Evolutionary conservation across 2,888 invertebrate genomes (phyloP).

Genomic region (Lithophane ornitopus): DNA sequence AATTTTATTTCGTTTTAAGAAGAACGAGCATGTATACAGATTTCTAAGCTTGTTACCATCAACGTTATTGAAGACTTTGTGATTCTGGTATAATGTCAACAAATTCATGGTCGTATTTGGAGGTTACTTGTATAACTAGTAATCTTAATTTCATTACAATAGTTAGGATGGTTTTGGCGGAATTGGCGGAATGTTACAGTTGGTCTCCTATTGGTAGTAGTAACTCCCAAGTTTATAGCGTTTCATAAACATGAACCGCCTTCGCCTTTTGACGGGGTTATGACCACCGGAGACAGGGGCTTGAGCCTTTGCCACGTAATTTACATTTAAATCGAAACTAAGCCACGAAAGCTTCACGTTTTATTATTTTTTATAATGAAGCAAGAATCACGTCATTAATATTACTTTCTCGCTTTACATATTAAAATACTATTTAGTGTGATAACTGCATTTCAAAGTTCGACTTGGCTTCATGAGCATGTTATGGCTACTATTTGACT

Average conservation of each 20-base stretch:
- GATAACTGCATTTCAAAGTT: neutral
- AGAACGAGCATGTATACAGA: conserved; percentile 70
- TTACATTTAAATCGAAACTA: conserved; percentile 79
- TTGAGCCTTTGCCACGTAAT: conserved; percentile 71
- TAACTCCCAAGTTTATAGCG: conserved; percentile 61
- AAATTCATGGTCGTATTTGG: conserved; percentile 42
- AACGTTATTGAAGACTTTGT: conserved; percentile 44
- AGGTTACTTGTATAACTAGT: conserved; percentile 51
- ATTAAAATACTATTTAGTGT: conserved; percentile 14
- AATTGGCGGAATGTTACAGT: conserved; percentile 56
- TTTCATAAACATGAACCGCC: conserved; percentile 75
- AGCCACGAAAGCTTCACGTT: conserved; percentile 58
- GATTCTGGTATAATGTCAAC: conserved; percentile 36
- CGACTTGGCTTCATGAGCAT: neutral
- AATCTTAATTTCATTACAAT: conserved; percentile 62
- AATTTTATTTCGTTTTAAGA: conserved; percentile 82
- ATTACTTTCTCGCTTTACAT: conserved; percentile 40
- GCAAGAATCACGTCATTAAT: conserved; percentile 58
- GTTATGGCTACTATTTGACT: neutral
- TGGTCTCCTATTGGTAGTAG: conserved; percentile 52
- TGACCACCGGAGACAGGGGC: conserved; percentile 68
- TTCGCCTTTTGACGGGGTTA: conserved; percentile 69
- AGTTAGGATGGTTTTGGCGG: conserved; percentile 53
- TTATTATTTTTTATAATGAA: conserved; percentile 68
- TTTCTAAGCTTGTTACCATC: conserved; percentile 58